Conservation (phyloP, 2,888 invertebrate genomes). For the Andrena dorsata region DNA sequence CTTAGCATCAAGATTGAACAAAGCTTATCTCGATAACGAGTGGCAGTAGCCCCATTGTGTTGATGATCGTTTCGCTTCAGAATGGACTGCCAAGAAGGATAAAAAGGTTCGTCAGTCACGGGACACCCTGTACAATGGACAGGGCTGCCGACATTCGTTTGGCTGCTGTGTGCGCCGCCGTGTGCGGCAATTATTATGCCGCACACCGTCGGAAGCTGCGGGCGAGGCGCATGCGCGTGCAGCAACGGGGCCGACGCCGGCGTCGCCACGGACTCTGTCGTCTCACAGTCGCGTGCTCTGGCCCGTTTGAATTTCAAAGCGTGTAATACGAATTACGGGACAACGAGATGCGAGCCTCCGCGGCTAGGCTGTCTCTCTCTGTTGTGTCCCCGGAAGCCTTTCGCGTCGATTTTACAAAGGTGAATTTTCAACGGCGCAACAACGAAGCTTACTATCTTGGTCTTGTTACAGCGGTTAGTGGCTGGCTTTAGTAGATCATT, state of each 20-base stretch:
- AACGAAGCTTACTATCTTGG: neutral
- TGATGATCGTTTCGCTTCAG: no score
- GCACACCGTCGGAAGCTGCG: slow-evolving; percentile 20
- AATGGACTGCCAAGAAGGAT: no score
- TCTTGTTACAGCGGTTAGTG: neutral
- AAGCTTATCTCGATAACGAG: no score
- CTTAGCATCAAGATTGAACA: no score
- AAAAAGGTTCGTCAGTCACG: neutral
- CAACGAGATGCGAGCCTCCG: slow-evolving; percentile 34
- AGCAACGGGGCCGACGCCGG: slow-evolving; percentile 28
- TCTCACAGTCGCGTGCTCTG: slow-evolving; percentile 45
- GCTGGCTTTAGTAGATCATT: neutral
- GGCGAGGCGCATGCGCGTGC: slow-evolving; percentile 26
- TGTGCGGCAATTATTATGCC: slow-evolving; percentile 47
- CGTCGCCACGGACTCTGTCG: slow-evolving; percentile 30
- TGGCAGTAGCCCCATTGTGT: no score
- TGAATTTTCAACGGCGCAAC: neutral
- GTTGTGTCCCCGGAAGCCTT: slow-evolving; percentile 1
- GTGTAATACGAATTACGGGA: slow-evolving; percentile 41
- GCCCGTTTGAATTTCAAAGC: slow-evolving; percentile 51
- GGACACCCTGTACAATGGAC: slow-evolving; percentile 17
- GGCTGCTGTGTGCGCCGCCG: slow-evolving; percentile 13
- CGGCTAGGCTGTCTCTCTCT: slow-evolving; percentile 9
- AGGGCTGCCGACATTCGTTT: slow-evolving; percentile 41
- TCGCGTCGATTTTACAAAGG: slow-evolving; percentile 1